These are phyloP conservation scores for Noctilio leporinus DNA, from an alignment of 2,113 vertebrate species.

Conservation along the genomic window DNA sequence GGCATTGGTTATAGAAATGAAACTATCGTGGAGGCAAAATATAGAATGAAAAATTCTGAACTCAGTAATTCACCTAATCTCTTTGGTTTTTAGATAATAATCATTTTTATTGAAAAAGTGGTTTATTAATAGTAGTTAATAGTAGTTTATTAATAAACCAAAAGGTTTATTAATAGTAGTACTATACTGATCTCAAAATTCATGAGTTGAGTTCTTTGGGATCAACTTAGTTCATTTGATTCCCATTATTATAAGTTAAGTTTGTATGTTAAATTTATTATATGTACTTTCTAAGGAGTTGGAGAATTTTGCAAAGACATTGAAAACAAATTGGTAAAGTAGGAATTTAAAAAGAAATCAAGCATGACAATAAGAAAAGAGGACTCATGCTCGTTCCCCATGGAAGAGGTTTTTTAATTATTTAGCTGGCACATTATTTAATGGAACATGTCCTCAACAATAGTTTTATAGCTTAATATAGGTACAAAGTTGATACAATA, in stretches of 20 bases:
- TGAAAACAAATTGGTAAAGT: neutral
- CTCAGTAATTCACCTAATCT: neutral
- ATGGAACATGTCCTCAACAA: neutral
- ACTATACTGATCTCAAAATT: neutral
- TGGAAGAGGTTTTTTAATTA: neutral
- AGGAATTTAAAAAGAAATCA: neutral
- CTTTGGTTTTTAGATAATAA: neutral
- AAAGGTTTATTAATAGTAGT: neutral
- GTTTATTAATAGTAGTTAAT: neutral
- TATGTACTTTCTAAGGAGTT: neutral
- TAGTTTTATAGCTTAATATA: neutral
- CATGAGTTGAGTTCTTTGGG: neutral
- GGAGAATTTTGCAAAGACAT: neutral
- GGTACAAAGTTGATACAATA: neutral
- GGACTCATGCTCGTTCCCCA: neutral
- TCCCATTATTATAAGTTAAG: neutral
- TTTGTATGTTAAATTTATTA: neutral
- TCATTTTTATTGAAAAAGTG: neutral
- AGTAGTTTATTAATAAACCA: too few relatives aligned
- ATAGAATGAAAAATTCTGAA: neutral
- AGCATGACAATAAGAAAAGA: neutral
- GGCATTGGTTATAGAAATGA: neutral
- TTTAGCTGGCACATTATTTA: neutral
- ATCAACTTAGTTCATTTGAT: conserved; percentile 9
- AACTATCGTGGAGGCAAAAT: neutral